These are phyloP conservation scores for Phrynocephalus guinanensis DNA, from an alignment of 2,797 vertebrate genomes.

Conservation along the genomic window DNA sequence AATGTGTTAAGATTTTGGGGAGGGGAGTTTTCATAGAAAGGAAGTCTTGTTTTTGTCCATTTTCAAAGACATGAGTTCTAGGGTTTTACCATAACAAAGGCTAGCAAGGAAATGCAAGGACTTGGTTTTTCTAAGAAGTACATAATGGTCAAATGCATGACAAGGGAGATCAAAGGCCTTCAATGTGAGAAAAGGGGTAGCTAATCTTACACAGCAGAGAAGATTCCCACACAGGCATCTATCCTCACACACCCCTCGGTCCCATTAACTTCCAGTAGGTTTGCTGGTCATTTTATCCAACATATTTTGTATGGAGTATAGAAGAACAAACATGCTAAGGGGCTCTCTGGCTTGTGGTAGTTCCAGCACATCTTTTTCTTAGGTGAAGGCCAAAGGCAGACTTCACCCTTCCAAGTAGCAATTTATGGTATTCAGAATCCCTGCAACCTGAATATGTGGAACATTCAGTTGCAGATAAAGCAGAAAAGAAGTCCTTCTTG, in stretches of 20 bases:
- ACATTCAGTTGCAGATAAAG: not conserved
- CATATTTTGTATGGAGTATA: no score
- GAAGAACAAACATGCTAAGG: not conserved
- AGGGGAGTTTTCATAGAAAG: not conserved
- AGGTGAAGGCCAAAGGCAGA: not conserved
- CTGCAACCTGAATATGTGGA: not conserved
- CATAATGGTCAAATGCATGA: not conserved
- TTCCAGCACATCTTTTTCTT: not conserved
- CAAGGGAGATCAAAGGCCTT: constrained; percentile 9
- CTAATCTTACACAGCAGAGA: not conserved
- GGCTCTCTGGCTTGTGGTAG: no score
- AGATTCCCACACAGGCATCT: not conserved
- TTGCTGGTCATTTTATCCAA: not conserved
- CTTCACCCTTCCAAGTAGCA: not conserved
- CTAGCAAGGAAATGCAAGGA: not conserved
- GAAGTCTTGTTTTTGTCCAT: not conserved
- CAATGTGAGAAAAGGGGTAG: not conserved
- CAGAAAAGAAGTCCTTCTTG: not conserved
- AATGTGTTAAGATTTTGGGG: constrained; percentile 15
- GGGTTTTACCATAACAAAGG: constrained; percentile 10
- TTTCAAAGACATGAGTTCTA: not conserved
- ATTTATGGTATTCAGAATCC: not conserved
- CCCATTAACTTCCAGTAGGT: not conserved
- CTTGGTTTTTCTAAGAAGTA: not conserved
- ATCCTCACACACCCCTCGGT: not conserved